phyloP scores from a whole-genome alignment of 2,797 vertebrate genomes.

The Ptychadena robeensis region DNA sequence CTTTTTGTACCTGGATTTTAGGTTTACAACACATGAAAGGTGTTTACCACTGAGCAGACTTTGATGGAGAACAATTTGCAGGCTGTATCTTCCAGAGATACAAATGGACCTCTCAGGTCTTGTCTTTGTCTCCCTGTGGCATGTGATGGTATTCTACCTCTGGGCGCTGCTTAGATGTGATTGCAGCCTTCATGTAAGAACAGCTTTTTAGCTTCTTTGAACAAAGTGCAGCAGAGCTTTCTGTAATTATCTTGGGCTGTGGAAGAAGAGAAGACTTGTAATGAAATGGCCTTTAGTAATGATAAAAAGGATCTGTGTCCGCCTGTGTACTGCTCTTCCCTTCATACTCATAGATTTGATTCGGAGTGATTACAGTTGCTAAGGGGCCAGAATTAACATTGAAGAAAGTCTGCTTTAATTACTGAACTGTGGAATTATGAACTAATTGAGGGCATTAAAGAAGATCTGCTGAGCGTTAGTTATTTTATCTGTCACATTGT shows the following conservation, averaged over 20 bases:
- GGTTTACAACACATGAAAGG: no score
- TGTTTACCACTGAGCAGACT: no score
- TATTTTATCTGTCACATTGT: conserved; percentile 1
- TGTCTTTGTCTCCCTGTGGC: no score
- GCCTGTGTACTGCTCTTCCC: not conserved
- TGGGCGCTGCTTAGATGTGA: not conserved
- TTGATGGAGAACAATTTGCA: no score
- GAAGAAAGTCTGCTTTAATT: conserved; percentile 35
- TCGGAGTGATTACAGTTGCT: conserved; percentile 22
- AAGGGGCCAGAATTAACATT: conserved; percentile 28
- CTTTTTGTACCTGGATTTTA: no score
- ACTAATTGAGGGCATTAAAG: conserved; percentile 23
- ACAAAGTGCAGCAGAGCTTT: not conserved
- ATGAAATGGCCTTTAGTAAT: conserved; percentile 15
- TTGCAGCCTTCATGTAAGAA: not conserved
- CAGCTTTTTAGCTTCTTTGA: not conserved
- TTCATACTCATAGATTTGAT: conserved; percentile 19
- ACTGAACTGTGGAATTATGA: conserved; percentile 19
- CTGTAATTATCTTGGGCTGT: not conserved
- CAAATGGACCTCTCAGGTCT: no score
- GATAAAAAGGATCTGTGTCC: not conserved
- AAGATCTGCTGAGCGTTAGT: conserved; percentile 3
- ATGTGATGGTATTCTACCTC: not conserved
- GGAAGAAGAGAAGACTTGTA: conserved; percentile 1
- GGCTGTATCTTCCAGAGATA: no score